These are phyloP conservation scores for Ostrea edulis DNA, from an alignment of 1,140 invertebrate genomes.

Conservation along the genomic window DNA sequence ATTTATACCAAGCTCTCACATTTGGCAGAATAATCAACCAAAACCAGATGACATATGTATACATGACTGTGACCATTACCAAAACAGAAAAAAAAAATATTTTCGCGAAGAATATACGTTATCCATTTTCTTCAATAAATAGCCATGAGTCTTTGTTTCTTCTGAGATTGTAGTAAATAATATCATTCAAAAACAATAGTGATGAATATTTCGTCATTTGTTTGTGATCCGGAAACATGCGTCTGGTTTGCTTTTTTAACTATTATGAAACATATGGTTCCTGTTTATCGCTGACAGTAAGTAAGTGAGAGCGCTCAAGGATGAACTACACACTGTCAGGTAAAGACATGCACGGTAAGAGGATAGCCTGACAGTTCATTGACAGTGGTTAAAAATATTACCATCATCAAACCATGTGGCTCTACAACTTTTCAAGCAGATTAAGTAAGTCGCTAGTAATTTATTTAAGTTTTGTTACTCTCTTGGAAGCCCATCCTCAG, in stretches of 20 bases:
- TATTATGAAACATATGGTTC: not conserved
- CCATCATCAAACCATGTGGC: not conserved
- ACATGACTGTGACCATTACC: no score
- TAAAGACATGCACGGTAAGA: not conserved
- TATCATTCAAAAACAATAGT: not conserved
- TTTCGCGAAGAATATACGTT: no score
- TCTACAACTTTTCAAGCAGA: not conserved
- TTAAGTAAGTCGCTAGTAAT: not conserved
- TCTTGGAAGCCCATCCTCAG: conserved; percentile 68
- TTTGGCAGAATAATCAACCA: no score
- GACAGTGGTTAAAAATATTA: not conserved
- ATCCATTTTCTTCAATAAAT: no score
- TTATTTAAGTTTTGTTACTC: not conserved
- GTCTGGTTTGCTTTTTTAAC: not conserved
- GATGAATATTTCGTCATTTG: no score
- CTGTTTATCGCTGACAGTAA: not conserved
- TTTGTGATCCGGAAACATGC: not conserved
- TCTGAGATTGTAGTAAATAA: not conserved
- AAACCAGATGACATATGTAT: no score
- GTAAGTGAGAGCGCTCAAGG: not conserved
- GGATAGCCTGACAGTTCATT: not conserved
- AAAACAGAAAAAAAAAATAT: no score
- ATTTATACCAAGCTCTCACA: no score
- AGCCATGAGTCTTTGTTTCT: no score
- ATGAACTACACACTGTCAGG: not conserved